These are phyloP conservation scores for Atethmia centrago DNA, from an alignment of 2,888 invertebrate species.

Conservation along the genomic window DNA sequence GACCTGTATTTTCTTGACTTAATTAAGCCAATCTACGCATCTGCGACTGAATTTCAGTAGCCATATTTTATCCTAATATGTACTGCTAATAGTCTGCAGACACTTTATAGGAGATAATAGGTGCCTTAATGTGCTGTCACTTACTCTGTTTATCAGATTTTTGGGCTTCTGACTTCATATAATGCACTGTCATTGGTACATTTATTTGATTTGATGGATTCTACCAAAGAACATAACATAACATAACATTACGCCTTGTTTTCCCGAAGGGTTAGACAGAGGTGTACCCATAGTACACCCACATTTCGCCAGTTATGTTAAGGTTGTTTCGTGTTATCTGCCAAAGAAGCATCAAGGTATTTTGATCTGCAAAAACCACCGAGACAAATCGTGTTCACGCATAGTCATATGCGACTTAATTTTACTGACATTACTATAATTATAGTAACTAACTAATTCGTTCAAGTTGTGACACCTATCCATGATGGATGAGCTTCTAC, in stretches of 20 bases:
- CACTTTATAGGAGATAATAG: background rate
- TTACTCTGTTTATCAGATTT: background rate
- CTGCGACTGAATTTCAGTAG: background rate
- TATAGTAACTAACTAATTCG: conserved; percentile 52
- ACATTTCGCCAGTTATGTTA: too few relatives aligned
- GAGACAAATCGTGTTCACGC: conserved; percentile 5
- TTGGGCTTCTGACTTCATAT: background rate
- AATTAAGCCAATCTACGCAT: too few relatives aligned
- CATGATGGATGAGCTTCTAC: conserved; percentile 54
- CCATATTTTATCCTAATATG: background rate
- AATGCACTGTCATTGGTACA: background rate
- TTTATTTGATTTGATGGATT: background rate
- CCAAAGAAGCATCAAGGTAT: background rate
- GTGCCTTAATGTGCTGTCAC: background rate
- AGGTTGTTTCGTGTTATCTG: too few relatives aligned
- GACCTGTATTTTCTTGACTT: background rate
- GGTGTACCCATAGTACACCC: too few relatives aligned
- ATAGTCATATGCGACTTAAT: conserved; percentile 16
- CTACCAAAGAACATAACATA: too few relatives aligned
- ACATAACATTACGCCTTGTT: too few relatives aligned
- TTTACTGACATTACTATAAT: conserved; percentile 49
- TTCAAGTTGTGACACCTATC: conserved; percentile 46
- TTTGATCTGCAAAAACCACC: background rate
- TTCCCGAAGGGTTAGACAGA: too few relatives aligned
- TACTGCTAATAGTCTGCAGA: background rate